Conservation (phyloP, 1,140 invertebrate species). For the Gryllus bimaculatus region DNA sequence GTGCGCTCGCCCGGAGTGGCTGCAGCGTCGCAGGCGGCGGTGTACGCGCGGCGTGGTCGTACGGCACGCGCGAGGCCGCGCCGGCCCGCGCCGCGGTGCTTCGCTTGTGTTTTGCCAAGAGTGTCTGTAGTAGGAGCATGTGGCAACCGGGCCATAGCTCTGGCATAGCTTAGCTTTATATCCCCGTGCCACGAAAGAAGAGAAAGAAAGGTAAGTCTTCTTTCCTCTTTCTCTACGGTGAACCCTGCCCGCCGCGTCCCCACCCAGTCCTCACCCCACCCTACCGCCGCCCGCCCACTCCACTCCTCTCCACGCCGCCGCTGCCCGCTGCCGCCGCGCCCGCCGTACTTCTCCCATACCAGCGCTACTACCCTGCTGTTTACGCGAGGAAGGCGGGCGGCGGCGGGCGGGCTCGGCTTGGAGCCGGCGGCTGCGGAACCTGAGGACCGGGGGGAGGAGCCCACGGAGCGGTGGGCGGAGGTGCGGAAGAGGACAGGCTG, state of each 20-base stretch:
- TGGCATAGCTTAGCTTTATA: constrained; percentile 1
- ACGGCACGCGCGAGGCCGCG: no score
- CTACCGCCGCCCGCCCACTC: no score
- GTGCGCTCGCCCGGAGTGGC: no score
- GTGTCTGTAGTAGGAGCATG: constrained; percentile 8
- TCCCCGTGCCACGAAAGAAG: background rate
- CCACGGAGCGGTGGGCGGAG: no score
- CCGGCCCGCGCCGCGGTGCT: background rate
- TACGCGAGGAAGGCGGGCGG: constrained; percentile 12
- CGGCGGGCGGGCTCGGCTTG: background rate
- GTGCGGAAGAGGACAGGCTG: no score
- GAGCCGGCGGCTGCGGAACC: no score
- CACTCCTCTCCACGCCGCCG: no score
- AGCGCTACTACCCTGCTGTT: constrained; percentile 15
- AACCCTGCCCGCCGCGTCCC: no score
- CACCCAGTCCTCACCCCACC: no score
- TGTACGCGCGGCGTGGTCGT: no score
- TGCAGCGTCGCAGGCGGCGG: no score
- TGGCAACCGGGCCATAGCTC: constrained; percentile 11
- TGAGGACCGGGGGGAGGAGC: background rate
- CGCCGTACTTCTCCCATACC: background rate
- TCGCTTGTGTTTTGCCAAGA: constrained; percentile 7
- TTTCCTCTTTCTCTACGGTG: background rate
- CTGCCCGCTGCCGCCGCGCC: no score
- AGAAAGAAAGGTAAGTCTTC: background rate